Conservation (phyloP, 2,797 vertebrate genomes). For the Aselliscus stoliczkanus region DNA sequence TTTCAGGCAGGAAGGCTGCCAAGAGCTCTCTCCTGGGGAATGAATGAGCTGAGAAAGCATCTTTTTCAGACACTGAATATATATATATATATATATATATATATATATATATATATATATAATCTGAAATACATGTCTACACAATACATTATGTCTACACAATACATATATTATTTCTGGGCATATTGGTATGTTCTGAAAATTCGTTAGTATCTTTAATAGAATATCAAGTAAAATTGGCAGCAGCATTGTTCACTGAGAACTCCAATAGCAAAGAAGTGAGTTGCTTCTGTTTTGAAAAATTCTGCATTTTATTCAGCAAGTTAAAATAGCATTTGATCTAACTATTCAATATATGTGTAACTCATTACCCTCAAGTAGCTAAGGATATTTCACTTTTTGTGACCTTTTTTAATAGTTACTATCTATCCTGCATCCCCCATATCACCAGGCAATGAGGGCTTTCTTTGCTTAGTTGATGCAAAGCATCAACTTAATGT, state of each 20-base stretch:
- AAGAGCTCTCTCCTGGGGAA: neutral
- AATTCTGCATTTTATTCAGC: neutral
- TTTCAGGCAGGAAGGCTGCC: neutral
- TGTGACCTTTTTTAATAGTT: neutral
- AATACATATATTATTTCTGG: neutral
- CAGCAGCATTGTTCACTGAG: neutral
- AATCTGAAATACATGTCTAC: neutral
- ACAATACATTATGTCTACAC: neutral
- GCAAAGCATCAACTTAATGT: constrained; percentile 51
- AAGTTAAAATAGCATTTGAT: neutral
- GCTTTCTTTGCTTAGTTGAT: constrained; percentile 22
- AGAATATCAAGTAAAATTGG: neutral
- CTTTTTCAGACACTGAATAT: neutral
- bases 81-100: neutral
- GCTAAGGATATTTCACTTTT: neutral
- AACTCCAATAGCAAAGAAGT: neutral
- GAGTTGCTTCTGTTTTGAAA: neutral
- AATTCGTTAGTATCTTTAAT: neutral
- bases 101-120: neutral
- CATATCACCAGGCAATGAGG: neutral
- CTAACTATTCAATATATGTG: neutral
- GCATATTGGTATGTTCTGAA: neutral
- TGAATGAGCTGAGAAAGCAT: neutral
- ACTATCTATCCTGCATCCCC: neutral
- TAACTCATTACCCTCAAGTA: neutral